Conservation (phyloP, 1,140 invertebrate species). For the Carcinoscorpius rotundicauda region DNA sequence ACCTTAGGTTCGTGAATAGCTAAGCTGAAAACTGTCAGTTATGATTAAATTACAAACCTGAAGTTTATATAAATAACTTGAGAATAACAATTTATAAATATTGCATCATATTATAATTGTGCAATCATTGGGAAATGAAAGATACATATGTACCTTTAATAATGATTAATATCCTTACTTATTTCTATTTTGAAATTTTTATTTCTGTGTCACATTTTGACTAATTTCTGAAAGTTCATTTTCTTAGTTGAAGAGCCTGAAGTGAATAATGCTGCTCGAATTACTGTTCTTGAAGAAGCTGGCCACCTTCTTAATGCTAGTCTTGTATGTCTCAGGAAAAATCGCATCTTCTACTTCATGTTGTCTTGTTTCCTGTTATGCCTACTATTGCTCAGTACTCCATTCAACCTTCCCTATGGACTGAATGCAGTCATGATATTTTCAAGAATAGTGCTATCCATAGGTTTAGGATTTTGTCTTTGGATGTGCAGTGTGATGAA, state of each 20-base stretch:
- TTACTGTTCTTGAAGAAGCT: constrained; percentile 23
- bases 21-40: too few species aligned
- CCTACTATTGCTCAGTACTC: constrained; percentile 14
- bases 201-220: background rate
- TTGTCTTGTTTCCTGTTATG: constrained; percentile 21
- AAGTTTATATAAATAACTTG: too few species aligned
- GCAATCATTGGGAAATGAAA: background rate
- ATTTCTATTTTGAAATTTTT: background rate
- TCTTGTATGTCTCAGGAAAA: constrained; percentile 19
- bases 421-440: constrained; percentile 21
- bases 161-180: background rate
- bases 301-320: constrained; percentile 22
- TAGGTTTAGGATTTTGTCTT: constrained; percentile 31
- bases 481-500: constrained; percentile 32
- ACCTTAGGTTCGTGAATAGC: too few species aligned
- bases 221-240: background rate
- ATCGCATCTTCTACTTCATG: constrained; percentile 21
- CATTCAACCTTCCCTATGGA: constrained; percentile 19
- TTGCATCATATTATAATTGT: too few species aligned
- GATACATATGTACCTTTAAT: background rate
- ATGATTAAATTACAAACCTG: too few species aligned
- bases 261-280: constrained; percentile 23
- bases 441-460: constrained; percentile 28
- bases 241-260: constrained; percentile 5
- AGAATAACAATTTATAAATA: too few species aligned